Base-by-base conservation (phyloP, 64 coral and sea anemone species). In the Montipora capricornis region DNA sequence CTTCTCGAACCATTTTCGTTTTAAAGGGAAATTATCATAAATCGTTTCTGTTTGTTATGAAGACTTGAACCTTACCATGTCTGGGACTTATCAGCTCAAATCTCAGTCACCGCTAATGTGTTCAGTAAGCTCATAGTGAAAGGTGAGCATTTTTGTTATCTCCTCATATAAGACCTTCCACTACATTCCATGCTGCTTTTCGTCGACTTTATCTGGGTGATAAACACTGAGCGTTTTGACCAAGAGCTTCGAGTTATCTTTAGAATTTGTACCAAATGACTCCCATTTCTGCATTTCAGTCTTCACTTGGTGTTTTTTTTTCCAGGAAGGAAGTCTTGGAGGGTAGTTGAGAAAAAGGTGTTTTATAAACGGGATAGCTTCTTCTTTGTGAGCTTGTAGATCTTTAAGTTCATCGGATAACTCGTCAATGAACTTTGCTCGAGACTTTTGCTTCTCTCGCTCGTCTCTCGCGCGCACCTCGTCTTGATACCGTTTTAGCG, bases 131-230 rank as follows among this genome's bases (percentile, higher is more conserved):
- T 95, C 89, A 69, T 89, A 95, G 57, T 89, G 89, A 49, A 49
- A 12, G 20, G 44, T 88, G 5, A 95, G 64, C 44, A 92, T 60
- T 83, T 95, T 95, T 4, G 83, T 92, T 19, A 95, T 92, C 70
- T 95, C 94, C 17, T 89, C 90, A 16, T 83, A 83, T 10, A 95
- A 61, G 0, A 89, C 46, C 17, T 95, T 95, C 94, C 90, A 92
- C 7, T 92, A 89, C 44, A 29, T 87, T 0, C 94, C 90, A 64
- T 95, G 57, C 5, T 82, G 15, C 2, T 82, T 61, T 51, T 88
- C 90, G 66, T 92, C 90, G 4, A 92, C 71, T 49, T 83, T 92
- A 47, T 92, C 94, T 19, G 94, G 94, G 48, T 95, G 94, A 73
- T 95, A 95, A 53, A 73, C 76, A 8, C 8, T 70, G 17, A 89